These are phyloP conservation scores for Saimiri boliviensis DNA, from an alignment of 2,113 vertebrate species.

Conservation along the genomic window DNA sequence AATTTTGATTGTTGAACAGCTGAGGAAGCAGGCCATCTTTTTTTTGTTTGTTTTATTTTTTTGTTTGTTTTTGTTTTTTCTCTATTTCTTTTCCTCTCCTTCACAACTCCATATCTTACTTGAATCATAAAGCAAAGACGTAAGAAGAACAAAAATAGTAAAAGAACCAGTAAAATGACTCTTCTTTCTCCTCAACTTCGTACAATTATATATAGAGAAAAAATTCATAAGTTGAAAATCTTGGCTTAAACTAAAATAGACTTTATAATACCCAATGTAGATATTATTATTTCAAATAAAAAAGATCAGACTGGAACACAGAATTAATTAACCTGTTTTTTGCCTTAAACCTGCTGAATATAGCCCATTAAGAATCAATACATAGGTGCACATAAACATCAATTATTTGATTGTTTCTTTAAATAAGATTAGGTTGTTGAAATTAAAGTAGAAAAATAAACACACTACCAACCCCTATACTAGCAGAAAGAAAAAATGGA, in stretches of 20 bases:
- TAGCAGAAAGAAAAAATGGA: slow-evolving; percentile 80
- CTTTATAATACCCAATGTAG: background rate
- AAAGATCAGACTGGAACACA: background rate
- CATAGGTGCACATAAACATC: background rate
- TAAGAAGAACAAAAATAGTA: background rate
- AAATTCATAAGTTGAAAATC: background rate
- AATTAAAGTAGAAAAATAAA: slow-evolving; percentile 76
- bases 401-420: slow-evolving; percentile 79
- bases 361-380: background rate
- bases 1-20: background rate
- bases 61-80: background rate
- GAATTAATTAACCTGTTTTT: background rate
- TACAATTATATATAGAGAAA: background rate
- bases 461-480: slow-evolving; percentile 73
- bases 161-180: background rate
- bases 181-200: background rate
- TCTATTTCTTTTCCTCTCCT: background rate
- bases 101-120: background rate
- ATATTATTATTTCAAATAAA: background rate
- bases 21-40: background rate
- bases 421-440: slow-evolving; percentile 81
- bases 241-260: background rate
- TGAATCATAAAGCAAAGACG: background rate
- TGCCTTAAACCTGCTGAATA: background rate
- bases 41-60: too few species aligned